Conservation (phyloP, 2,797 vertebrate genomes). For the Notolepis coatsorum region DNA sequence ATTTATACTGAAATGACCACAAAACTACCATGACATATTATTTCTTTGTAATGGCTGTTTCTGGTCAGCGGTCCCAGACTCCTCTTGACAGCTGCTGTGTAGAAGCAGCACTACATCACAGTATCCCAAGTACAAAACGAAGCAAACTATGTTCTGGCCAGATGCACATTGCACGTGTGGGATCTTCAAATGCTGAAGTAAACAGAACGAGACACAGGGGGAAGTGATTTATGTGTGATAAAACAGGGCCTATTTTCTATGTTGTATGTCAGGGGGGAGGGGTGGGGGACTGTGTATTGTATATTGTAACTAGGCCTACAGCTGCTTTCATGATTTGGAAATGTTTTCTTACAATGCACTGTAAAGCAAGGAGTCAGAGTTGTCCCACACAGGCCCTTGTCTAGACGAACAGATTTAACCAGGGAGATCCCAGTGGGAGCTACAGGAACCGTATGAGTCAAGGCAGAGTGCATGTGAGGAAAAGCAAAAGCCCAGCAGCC, state of each 20-base stretch:
- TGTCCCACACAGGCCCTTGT: slow-evolving; percentile 34
- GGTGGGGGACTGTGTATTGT: not conserved
- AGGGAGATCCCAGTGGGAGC: slow-evolving; percentile 7
- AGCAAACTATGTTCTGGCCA: too few species aligned
- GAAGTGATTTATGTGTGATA: not conserved
- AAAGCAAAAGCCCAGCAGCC: slow-evolving; percentile 2
- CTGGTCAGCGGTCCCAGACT: slow-evolving; percentile 27
- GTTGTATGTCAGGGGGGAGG: slow-evolving; percentile 6
- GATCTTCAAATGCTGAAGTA: too few species aligned
- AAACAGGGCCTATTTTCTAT: not conserved
- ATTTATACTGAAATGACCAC: too few species aligned
- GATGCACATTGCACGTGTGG: too few species aligned
- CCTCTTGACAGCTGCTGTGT: too few species aligned
- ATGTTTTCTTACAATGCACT: not conserved
- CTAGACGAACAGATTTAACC: slow-evolving; percentile 38
- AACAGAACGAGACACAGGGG: not conserved
- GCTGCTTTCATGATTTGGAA: slow-evolving; percentile 10
- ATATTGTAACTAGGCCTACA: too few species aligned
- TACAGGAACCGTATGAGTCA: not conserved
- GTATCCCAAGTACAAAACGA: slow-evolving; percentile 12
- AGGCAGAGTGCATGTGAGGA: slow-evolving; percentile 19
- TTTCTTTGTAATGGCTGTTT: too few species aligned
- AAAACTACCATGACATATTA: too few species aligned
- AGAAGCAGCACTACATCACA: slow-evolving; percentile 44
- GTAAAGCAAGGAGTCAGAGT: slow-evolving; percentile 4